Conservation (phyloP, 2,797 vertebrate genomes). For the Gambusia yucatana region DNA sequence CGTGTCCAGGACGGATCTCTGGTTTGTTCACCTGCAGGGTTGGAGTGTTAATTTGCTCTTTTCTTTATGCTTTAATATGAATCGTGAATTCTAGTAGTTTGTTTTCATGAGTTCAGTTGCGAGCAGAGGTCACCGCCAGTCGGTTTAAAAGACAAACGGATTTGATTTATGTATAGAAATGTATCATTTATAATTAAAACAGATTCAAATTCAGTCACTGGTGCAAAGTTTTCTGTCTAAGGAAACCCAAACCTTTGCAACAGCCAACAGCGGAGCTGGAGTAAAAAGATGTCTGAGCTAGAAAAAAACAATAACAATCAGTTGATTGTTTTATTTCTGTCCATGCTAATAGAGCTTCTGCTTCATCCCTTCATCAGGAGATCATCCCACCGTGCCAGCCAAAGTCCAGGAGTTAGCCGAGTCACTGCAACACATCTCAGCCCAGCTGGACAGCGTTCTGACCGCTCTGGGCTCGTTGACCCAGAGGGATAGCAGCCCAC, state of each 20-base stretch:
- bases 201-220: background rate
- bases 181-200: background rate
- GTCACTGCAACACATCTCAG: slow-evolving; percentile 87
- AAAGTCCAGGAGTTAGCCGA: slow-evolving; percentile 85
- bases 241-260: background rate
- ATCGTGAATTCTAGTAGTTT: too few relatives aligned
- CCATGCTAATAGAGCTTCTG: background rate
- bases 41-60: too few relatives aligned
- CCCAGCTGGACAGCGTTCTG: slow-evolving; percentile 86
- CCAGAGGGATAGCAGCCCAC: slow-evolving; percentile 39
- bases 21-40: too few relatives aligned
- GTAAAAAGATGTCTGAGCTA: background rate
- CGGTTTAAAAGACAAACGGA: too few relatives aligned
- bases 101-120: too few relatives aligned
- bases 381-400: slow-evolving; percentile 63
- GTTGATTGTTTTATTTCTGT: background rate
- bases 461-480: slow-evolving; percentile 71
- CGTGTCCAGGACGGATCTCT: too few relatives aligned
- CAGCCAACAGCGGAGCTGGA: background rate
- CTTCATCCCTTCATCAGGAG: background rate
- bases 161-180: background rate
- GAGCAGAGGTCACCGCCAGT: too few relatives aligned
- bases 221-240: background rate
- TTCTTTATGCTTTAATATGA: too few relatives aligned
- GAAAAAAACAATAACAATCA: background rate